These are phyloP conservation scores for Fragum whitleyi DNA, from an alignment of 2,888 invertebrate species.

Conservation along the genomic window DNA sequence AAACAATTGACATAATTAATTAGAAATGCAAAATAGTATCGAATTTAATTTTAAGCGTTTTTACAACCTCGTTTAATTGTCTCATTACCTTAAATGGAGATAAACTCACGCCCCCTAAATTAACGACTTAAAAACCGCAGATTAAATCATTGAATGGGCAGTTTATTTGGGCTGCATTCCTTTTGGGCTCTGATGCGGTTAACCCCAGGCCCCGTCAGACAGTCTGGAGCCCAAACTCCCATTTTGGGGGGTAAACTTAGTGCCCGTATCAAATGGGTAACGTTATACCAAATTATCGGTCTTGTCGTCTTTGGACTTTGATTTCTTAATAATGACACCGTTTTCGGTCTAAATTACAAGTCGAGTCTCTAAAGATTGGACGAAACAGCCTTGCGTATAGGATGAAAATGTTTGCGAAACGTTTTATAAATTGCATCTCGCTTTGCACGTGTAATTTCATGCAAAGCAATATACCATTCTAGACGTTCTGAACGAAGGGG, in stretches of 20 bases:
- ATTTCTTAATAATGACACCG: constrained; percentile 1
- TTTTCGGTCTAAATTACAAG: background rate
- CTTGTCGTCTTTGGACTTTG: constrained; percentile 8
- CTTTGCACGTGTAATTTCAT: too few species aligned
- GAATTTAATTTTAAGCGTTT: background rate
- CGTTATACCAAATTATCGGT: constrained; percentile 9
- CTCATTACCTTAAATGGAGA: background rate
- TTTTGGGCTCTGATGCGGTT: constrained; percentile 3
- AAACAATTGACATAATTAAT: background rate
- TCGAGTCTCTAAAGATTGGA: too few species aligned
- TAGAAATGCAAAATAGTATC: constrained; percentile 4
- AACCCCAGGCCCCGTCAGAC: constrained; percentile 13
- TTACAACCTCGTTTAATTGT: constrained; percentile 1
- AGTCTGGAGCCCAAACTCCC: constrained; percentile 21
- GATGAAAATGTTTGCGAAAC: too few species aligned
- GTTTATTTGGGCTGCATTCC: constrained; percentile 15
- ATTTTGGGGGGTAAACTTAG: constrained; percentile 15
- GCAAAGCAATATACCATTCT: too few species aligned
- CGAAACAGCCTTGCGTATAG: too few species aligned
- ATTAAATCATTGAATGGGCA: constrained; percentile 11
- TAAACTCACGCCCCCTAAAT: constrained; percentile 11
- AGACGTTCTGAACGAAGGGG: too few species aligned
- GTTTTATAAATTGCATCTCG: too few species aligned
- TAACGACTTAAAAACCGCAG: constrained; percentile 2
- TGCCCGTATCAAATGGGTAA: constrained; percentile 18